Evolutionary conservation across 1,140 invertebrate genomes (phyloP).

Genomic region (Aleiodes sp.): DNA sequence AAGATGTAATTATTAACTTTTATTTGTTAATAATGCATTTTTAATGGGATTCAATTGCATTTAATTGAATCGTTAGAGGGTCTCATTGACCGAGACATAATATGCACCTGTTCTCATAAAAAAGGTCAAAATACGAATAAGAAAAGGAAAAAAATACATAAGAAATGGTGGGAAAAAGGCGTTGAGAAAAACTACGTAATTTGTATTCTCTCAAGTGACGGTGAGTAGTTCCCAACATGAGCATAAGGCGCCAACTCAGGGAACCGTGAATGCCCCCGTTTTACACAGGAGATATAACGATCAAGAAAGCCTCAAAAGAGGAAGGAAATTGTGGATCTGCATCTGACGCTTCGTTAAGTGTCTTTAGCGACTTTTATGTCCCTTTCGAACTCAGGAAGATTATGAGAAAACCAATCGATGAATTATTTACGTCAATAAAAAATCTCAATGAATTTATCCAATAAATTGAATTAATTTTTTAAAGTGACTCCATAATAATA

Average conservation of each 20-base stretch:
- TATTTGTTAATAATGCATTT: no score
- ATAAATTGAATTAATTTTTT: not conserved
- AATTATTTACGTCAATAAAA: no score
- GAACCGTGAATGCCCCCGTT: not conserved
- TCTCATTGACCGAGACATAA: not conserved
- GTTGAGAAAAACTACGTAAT: conserved; percentile 10
- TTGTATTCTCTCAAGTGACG: conserved; percentile 14
- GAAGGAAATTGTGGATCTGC: not conserved
- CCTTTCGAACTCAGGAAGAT: no score
- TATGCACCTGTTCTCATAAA: conserved; percentile 3
- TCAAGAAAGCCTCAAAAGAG: not conserved
- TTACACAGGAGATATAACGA: not conserved
- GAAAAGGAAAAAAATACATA: not conserved
- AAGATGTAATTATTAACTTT: no score
- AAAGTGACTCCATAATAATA: no score
- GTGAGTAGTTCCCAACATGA: not conserved
- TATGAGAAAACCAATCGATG: no score
- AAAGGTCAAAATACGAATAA: not conserved
- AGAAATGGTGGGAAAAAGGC: conserved; percentile 8
- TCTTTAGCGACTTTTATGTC: no score
- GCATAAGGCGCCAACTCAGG: conserved; percentile 13
- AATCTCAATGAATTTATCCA: not conserved
- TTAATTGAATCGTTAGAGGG: not conserved
- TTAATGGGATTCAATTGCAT: no score
- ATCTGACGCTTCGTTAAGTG: not conserved